phyloP scores from a whole-genome alignment of 2,888 invertebrate species.

The Hemicrepidius hirtus region DNA sequence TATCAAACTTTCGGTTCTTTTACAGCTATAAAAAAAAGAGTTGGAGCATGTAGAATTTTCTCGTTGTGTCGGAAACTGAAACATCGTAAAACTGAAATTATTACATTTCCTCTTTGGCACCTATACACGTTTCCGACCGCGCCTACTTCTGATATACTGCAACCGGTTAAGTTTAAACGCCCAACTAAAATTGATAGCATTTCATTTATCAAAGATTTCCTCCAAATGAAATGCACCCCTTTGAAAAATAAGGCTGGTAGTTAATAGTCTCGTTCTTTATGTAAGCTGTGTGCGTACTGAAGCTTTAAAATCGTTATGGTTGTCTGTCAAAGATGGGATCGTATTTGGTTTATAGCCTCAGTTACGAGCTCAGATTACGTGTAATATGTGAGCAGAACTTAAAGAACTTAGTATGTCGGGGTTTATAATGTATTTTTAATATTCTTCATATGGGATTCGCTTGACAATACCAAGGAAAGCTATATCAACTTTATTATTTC shows the following conservation, averaged over 20 bases:
- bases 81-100: conserved; percentile 50
- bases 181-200: conserved; percentile 64
- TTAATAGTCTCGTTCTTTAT: conserved; percentile 65
- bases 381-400: conserved; percentile 56
- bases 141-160: conserved; percentile 50
- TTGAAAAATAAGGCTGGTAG: conserved; percentile 65
- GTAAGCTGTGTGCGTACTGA: conserved; percentile 62
- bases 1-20: not conserved
- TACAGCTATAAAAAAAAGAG: not conserved
- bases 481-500: conserved; percentile 19
- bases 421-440: conserved; percentile 42
- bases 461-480: conserved; percentile 23
- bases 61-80: conserved; percentile 40
- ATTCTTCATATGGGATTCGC: conserved; percentile 19
- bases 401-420: conserved; percentile 35
- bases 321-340: conserved; percentile 57
- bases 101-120: conserved; percentile 51
- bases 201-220: conserved; percentile 66
- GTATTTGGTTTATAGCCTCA: conserved; percentile 57
- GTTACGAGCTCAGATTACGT: conserved; percentile 57
- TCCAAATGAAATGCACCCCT: conserved; percentile 65
- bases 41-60: not conserved
- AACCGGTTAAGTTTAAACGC: conserved; percentile 52
- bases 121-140: conserved; percentile 50
- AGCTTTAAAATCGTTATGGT: conserved; percentile 65